Conservation (phyloP, 1,140 invertebrate species). For the Ganaspis sp. region DNA sequence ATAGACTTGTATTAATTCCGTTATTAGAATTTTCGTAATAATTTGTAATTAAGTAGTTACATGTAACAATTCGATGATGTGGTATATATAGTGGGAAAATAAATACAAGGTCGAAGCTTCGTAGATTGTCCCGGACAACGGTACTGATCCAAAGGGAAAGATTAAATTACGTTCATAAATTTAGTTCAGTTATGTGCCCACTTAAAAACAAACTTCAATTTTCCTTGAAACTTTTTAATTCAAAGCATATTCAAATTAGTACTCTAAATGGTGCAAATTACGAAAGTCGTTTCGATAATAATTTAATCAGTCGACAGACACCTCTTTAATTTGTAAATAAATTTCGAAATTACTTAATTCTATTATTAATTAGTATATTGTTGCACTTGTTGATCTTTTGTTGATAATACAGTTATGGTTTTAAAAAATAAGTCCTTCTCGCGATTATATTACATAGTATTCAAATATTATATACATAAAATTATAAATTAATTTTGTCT, state of each 20-base stretch:
- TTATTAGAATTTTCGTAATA: neutral
- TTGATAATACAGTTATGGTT: too few species aligned
- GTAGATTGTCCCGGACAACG: conserved; percentile 45
- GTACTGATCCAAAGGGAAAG: conserved; percentile 20
- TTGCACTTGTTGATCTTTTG: too few species aligned
- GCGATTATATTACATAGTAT: too few species aligned
- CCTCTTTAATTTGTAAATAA: too few species aligned
- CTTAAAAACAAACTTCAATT: neutral
- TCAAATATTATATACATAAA: too few species aligned
- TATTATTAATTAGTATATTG: too few species aligned
- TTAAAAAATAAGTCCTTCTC: too few species aligned
- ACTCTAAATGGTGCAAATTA: neutral
- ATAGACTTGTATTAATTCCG: too few species aligned
- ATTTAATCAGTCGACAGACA: too few species aligned
- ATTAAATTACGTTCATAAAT: conserved; percentile 1
- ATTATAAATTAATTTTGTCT: too few species aligned
- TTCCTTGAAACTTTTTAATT: neutral
- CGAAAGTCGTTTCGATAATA: too few species aligned
- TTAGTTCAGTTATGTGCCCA: neutral
- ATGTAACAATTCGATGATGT: neutral
- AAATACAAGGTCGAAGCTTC: conserved; percentile 48
- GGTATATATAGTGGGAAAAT: neutral
- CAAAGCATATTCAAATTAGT: neutral
- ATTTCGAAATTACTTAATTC: too few species aligned
- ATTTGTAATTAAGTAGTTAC: neutral